Percentiles rank a stretch among this genome's conserved stretches.
Evolutionary conservation across 2,797 vertebrate species (phyloP).

Genomic region (Miichthys miiuy): DNA sequence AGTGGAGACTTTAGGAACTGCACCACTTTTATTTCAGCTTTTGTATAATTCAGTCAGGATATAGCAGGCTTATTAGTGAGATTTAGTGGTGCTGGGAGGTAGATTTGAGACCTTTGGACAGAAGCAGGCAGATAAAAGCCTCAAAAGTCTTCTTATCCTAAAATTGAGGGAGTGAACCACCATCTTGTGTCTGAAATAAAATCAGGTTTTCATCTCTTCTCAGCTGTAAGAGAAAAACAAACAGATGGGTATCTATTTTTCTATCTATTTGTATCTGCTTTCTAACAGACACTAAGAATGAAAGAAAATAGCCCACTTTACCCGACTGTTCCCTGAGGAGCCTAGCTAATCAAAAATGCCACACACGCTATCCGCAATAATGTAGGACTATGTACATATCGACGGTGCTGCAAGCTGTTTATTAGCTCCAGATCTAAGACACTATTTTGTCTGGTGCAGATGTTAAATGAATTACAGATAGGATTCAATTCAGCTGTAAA

Average conservation of each 20-base stretch:
- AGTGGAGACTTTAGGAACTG: too few species aligned
- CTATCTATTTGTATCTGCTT: slow-evolving; percentile 18
- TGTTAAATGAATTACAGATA: slow-evolving; percentile 57
- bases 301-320: slow-evolving; percentile 50
- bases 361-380: slow-evolving; percentile 54
- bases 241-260: neutral
- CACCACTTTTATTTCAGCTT: too few species aligned
- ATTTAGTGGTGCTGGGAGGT: neutral
- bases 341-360: slow-evolving; percentile 60
- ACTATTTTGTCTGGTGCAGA: slow-evolving; percentile 60
- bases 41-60: too few species aligned
- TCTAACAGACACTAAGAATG: slow-evolving; percentile 26
- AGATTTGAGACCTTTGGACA: neutral
- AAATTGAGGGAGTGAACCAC: neutral
- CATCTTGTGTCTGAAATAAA: slow-evolving; percentile 35
- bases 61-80: neutral
- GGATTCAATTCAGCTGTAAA: slow-evolving; percentile 54
- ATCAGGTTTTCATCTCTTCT: neutral
- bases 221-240: slow-evolving; percentile 22
- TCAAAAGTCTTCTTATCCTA: neutral
- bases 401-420: slow-evolving; percentile 60
- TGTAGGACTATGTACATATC: slow-evolving; percentile 43
- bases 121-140: too few species aligned
- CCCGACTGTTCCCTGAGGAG: slow-evolving; percentile 29
- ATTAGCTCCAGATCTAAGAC: slow-evolving; percentile 48